Conservation (phyloP, 2,888 invertebrate species). For the Hirtodrosophila cameraria region DNA sequence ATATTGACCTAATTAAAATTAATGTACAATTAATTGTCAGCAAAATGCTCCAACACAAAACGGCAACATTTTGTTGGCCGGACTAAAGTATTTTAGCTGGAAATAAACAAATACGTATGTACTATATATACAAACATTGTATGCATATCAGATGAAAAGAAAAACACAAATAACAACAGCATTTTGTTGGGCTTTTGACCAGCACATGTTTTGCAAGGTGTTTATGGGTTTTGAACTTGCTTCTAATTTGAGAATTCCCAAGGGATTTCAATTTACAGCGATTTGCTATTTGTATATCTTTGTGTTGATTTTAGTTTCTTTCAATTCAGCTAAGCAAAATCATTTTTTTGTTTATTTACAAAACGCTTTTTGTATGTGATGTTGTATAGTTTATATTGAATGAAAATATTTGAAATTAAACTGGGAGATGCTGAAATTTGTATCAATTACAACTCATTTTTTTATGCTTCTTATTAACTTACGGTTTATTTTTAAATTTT, state of each 20-base stretch:
- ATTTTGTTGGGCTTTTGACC: constrained; percentile 53
- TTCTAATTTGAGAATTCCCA: constrained; percentile 49
- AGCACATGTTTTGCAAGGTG: constrained; percentile 46
- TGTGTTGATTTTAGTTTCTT: neutral
- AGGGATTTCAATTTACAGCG: constrained; percentile 22
- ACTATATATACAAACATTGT: constrained; percentile 9
- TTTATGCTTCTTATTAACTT: no score
- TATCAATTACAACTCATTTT: no score
- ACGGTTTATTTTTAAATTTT: no score
- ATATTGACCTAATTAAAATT: constrained; percentile 66
- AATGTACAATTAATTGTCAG: constrained; percentile 72
- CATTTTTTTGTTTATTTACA: no score
- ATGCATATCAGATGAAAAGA: constrained; percentile 21
- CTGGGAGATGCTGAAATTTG: no score
- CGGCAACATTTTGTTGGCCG: constrained; percentile 10
- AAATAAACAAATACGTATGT: constrained; percentile 45
- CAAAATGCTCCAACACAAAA: constrained; percentile 33
- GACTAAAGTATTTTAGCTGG: constrained; percentile 19
- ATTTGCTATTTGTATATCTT: neutral
- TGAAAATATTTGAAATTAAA: no score
- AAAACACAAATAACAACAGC: constrained; percentile 28
- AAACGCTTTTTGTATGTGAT: no score
- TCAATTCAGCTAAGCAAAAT: neutral
- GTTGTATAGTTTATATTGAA: no score
- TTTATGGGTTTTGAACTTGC: no score